Percentiles rank a stretch among this genome's conserved stretches.
These are phyloP conservation scores for Actinia equina DNA, from an alignment of 64 coral and sea anemone genomes.

Conservation along the genomic window DNA sequence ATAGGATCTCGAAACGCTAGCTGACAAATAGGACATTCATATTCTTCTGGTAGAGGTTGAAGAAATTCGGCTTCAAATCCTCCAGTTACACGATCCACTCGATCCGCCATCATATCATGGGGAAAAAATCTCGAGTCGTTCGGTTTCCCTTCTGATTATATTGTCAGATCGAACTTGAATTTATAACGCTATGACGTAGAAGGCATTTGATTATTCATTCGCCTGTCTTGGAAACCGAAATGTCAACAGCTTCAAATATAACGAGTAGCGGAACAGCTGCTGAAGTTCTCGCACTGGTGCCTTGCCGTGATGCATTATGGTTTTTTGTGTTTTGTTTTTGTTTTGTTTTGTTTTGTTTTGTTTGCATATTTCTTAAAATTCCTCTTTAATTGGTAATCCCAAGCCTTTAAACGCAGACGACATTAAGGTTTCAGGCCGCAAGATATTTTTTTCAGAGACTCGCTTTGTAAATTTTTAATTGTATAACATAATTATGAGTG, in stretches of 20 bases:
- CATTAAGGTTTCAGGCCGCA: background rate
- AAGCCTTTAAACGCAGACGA: background rate
- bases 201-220: background rate
- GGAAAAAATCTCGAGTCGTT: background rate
- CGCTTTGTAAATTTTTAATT: background rate
- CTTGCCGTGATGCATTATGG: background rate
- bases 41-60: slow-evolving; percentile 77
- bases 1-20: slow-evolving; percentile 92
- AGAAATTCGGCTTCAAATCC: slow-evolving; percentile 92
- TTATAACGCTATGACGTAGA: background rate
- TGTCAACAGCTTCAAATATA: background rate
- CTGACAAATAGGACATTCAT: slow-evolving; percentile 97
- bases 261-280: background rate
- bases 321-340: too few species aligned
- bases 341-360: too few species aligned
- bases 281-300: background rate
- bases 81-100: slow-evolving; percentile 85
- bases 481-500: background rate
- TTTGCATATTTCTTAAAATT: too few species aligned
- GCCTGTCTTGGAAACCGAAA: slow-evolving; percentile 1
- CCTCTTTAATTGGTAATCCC: too few species aligned
- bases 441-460: too few species aligned
- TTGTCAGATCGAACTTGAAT: slow-evolving; percentile 2
- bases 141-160: background rate
- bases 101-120: slow-evolving; percentile 79